phyloP scores from a whole-genome alignment of 2,888 invertebrate genomes.

The Nowickia ferox region DNA sequence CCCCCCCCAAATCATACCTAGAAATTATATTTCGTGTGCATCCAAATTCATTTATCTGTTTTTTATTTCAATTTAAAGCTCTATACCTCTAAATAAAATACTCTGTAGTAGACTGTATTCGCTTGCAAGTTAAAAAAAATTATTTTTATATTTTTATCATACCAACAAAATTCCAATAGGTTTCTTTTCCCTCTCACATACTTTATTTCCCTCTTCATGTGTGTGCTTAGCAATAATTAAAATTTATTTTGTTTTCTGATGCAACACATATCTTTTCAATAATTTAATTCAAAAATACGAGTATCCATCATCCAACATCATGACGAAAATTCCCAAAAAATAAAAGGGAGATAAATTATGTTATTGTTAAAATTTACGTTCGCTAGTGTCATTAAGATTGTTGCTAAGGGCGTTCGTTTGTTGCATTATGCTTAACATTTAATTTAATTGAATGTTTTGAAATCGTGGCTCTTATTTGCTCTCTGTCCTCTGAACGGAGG shows the following conservation, averaged over 20 bases:
- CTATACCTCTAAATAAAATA: no score
- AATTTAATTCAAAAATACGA: slow-evolving; percentile 40
- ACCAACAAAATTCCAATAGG: slow-evolving; percentile 20
- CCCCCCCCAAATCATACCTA: no score
- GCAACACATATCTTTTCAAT: not conserved
- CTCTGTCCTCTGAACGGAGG: not conserved
- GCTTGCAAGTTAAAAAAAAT: slow-evolving; percentile 19
- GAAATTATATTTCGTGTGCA: no score
- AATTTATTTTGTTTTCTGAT: slow-evolving; percentile 22
- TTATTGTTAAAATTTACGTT: slow-evolving; percentile 16
- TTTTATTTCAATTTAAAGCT: no score
- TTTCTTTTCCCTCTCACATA: not conserved
- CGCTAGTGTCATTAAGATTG: slow-evolving; percentile 14
- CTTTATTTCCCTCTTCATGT: not conserved
- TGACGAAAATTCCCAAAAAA: slow-evolving; percentile 7
- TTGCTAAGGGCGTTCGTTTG: slow-evolving; percentile 30
- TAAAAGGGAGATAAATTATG: slow-evolving; percentile 42
- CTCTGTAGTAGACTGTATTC: not conserved
- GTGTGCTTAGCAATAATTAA: slow-evolving; percentile 38
- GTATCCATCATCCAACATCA: slow-evolving; percentile 12
- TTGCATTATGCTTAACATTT: slow-evolving; percentile 40
- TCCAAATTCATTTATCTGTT: no score
- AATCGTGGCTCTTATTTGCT: slow-evolving; percentile 35
- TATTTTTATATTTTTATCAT: slow-evolving; percentile 48
- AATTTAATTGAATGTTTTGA: slow-evolving; percentile 41